phyloP scores from a whole-genome alignment of 2,888 invertebrate genomes.

The Tanytarsus gracilentus region DNA sequence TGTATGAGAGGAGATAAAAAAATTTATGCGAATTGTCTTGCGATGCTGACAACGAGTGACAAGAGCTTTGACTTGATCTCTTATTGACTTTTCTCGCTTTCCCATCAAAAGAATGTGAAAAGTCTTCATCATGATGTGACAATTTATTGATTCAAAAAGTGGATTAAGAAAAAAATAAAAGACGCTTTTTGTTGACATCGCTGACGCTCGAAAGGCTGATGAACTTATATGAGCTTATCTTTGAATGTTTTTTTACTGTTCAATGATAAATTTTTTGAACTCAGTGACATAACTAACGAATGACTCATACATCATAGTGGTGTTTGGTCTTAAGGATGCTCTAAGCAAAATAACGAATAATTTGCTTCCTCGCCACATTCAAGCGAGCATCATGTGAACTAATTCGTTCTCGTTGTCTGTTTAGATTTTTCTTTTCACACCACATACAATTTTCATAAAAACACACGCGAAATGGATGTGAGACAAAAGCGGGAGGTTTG shows the following conservation, averaged over 20 bases:
- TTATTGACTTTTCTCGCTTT: no score
- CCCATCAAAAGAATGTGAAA: background rate
- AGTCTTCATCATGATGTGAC: background rate
- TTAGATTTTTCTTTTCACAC: background rate
- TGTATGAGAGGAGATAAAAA: background rate
- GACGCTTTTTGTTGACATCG: no score
- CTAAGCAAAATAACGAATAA: constrained; percentile 18
- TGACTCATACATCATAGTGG: background rate
- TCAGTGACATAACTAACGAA: no score
- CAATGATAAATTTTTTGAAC: no score
- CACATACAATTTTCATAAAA: background rate
- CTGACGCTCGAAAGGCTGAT: no score
- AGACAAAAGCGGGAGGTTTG: background rate
- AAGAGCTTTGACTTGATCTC: no score
- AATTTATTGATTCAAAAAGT: background rate
- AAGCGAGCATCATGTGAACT: no score
- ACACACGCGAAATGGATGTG: no score
- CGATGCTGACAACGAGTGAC: background rate
- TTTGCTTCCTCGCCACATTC: no score
- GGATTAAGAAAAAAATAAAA: background rate
- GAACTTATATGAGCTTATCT: no score
- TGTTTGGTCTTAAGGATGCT: constrained; percentile 16
- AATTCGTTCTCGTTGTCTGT: constrained; percentile 1
- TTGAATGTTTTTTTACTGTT: no score
- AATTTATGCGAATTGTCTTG: background rate